phyloP scores from a whole-genome alignment of 2,888 invertebrate species.

The Polydrusus cervinus region DNA sequence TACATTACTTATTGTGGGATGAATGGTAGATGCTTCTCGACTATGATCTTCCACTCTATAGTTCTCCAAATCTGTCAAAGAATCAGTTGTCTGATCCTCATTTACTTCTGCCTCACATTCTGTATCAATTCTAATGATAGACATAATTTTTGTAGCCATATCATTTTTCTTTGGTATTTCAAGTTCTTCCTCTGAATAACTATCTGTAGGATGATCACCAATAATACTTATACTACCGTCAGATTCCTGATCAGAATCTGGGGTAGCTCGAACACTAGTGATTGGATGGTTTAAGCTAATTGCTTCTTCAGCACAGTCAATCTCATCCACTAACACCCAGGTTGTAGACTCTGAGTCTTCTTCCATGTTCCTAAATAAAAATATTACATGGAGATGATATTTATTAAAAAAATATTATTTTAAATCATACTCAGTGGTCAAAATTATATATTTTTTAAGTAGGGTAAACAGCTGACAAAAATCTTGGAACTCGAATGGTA shows the following conservation, averaged over 20 bases:
- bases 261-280: not conserved
- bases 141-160: conserved; percentile 6
- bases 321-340: conserved; percentile 49
- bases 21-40: not conserved
- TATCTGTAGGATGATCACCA: conserved; percentile 42
- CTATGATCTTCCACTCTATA: not conserved
- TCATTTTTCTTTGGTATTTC: not conserved
- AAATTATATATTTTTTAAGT: too few species aligned
- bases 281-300: not conserved
- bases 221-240: conserved; percentile 50
- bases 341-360: conserved; percentile 38
- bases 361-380: conserved; percentile 45
- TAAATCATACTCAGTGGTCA: too few species aligned
- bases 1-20: conserved; percentile 21
- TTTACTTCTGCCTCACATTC: conserved; percentile 7
- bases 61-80: not conserved
- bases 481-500: too few species aligned
- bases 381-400: not conserved
- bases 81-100: not conserved
- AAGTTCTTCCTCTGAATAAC: conserved; percentile 48
- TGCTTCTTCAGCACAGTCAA: conserved; percentile 44
- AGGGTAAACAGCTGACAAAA: too few species aligned
- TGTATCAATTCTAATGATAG: conserved; percentile 25
- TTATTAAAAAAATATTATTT: not conserved
- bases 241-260: conserved; percentile 51